phyloP scores from a whole-genome alignment of 1,140 invertebrate species.

The Maniola jurtina region DNA sequence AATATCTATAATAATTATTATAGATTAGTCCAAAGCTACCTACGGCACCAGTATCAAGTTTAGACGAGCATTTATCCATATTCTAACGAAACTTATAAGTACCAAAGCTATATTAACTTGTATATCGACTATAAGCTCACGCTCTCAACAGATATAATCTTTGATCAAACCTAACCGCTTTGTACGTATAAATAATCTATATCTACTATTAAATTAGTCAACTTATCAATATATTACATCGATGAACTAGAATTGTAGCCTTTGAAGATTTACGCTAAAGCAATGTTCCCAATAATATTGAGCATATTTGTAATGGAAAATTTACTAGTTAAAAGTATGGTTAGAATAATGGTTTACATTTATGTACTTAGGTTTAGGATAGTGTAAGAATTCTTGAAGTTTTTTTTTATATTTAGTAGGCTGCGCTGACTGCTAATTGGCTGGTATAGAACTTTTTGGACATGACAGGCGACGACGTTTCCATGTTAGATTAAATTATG shows the following conservation, averaged over 20 bases:
- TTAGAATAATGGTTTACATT: conserved; percentile 57
- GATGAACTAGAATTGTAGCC: conserved; percentile 18
- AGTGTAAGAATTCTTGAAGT: conserved; percentile 44
- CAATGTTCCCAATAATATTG: conserved; percentile 34
- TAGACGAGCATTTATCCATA: conserved; percentile 17
- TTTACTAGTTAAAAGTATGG: conserved; percentile 40
- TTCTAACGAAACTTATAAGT: conserved; percentile 18
- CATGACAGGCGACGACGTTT: not conserved
- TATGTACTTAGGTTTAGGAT: conserved; percentile 65
- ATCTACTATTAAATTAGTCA: conserved; percentile 25
- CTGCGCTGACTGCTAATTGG: not conserved
- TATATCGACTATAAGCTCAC: conserved; percentile 29
- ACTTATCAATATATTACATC: conserved; percentile 23
- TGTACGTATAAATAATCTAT: conserved; percentile 24
- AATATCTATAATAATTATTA: too few species aligned
- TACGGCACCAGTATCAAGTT: conserved; percentile 15
- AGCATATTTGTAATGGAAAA: conserved; percentile 33
- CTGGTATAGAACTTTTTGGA: not conserved
- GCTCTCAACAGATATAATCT: conserved; percentile 28
- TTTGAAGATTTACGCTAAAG: conserved; percentile 21
- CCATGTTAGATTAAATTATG: not conserved
- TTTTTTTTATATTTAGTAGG: conserved; percentile 28
- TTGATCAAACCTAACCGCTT: conserved; percentile 32
- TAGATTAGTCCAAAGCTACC: conserved; percentile 13
- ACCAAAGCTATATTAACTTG: conserved; percentile 35